These are phyloP conservation scores for Gouania willdenowi DNA, from an alignment of 2,797 vertebrate genomes.

Conservation along the genomic window DNA sequence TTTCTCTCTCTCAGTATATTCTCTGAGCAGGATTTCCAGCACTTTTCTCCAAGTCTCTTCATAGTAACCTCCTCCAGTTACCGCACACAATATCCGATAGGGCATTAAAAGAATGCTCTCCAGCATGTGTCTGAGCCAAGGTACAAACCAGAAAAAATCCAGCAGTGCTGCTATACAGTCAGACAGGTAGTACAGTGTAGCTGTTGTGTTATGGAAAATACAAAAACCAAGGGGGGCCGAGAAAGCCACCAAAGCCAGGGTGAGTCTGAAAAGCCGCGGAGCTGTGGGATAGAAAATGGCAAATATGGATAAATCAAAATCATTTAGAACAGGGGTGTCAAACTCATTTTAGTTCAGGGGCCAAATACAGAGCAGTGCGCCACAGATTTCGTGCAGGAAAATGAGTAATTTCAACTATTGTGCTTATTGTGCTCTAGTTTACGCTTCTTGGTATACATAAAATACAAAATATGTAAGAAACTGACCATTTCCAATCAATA, in stretches of 20 bases:
- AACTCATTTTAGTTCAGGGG: too few relatives aligned
- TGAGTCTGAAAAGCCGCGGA: conserved; percentile 78
- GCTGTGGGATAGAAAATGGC: conserved; percentile 47
- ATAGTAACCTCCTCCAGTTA: conserved; percentile 71
- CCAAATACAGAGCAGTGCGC: too few relatives aligned
- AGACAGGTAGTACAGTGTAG: conserved; percentile 77
- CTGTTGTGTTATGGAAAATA: conserved; percentile 79
- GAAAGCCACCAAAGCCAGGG: conserved; percentile 84
- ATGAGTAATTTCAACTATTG: too few relatives aligned
- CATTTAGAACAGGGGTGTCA: too few relatives aligned
- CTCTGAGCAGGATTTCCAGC: conserved; percentile 75
- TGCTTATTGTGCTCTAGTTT: too few relatives aligned
- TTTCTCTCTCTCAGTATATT: conserved; percentile 74
- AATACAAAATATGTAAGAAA: too few relatives aligned
- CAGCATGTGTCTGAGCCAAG: conserved; percentile 71
- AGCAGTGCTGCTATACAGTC: conserved; percentile 79
- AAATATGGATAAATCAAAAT: too few relatives aligned
- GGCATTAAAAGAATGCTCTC: conserved; percentile 82
- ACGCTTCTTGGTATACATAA: too few relatives aligned
- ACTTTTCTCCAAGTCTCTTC: conserved; percentile 74
- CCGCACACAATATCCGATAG: conserved; percentile 65
- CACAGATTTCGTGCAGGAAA: too few relatives aligned
- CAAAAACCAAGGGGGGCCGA: conserved; percentile 78
- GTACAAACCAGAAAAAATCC: conserved; percentile 81
- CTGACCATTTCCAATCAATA: too few relatives aligned